These are phyloP conservation scores for Amblyteles armatorius DNA, from an alignment of 2,888 invertebrate species.

Conservation along the genomic window DNA sequence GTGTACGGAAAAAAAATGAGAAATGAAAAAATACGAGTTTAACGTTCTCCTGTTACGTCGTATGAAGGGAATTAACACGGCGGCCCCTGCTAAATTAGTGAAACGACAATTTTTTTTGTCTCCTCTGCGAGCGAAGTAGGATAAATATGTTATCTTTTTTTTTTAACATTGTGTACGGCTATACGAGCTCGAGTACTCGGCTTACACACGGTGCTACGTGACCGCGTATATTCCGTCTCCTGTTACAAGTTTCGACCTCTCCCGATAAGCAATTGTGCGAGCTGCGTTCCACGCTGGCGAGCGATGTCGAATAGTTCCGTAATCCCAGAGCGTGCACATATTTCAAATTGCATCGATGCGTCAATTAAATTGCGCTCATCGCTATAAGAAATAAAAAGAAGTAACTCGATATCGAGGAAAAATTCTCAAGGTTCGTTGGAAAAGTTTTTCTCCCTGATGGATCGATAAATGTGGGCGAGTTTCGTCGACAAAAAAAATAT, in stretches of 20 bases:
- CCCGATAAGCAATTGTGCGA: conserved; percentile 34
- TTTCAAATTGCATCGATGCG: background rate
- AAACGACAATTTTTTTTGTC: conserved; percentile 26
- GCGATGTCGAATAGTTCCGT: conserved; percentile 22
- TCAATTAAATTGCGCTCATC: background rate
- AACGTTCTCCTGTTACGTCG: conserved; percentile 27
- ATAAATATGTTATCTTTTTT: background rate
- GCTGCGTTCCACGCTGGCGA: conserved; percentile 20
- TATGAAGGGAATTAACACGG: conserved; percentile 9
- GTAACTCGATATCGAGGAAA: background rate
- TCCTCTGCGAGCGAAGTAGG: conserved; percentile 19
- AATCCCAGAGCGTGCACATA: background rate
- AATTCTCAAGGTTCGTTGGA: background rate
- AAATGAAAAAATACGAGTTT: background rate
- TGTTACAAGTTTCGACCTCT: conserved; percentile 28
- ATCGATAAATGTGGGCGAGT: background rate
- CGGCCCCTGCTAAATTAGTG: conserved; percentile 21
- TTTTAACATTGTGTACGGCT: background rate
- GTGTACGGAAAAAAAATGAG: background rate
- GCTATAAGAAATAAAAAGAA: background rate
- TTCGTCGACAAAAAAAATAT: background rate
- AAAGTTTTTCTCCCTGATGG: conserved; percentile 2
- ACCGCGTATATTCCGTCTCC: conserved; percentile 28
- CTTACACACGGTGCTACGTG: conserved; percentile 17
- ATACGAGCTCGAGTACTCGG: conserved; percentile 14